Percentiles rank a stretch among this genome's conserved stretches.
Conservation (phyloP, 2,113 vertebrate species). For the Nycticryphes semicollaris region DNA sequence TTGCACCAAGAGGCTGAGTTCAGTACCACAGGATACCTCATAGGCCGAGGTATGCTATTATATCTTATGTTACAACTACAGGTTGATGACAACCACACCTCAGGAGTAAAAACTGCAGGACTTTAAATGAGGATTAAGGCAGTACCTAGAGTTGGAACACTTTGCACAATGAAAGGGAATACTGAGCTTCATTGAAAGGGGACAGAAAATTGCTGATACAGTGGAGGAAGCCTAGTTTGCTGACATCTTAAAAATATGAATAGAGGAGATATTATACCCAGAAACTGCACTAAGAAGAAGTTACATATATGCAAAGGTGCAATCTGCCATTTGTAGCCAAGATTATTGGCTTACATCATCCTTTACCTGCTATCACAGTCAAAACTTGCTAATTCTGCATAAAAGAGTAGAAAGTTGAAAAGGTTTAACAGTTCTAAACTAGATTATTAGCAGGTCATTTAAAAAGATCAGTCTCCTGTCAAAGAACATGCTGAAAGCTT, state of each 20-base stretch:
- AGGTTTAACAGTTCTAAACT: background rate
- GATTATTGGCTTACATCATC: rapidly evolving
- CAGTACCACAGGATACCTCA: background rate
- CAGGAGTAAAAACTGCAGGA: background rate
- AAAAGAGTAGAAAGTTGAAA: background rate
- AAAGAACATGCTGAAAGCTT: background rate
- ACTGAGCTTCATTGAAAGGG: background rate
- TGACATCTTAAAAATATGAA: background rate
- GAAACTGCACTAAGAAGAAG: background rate
- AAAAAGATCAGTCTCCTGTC: background rate
- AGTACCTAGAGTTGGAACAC: background rate
- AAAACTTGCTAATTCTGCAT: background rate
- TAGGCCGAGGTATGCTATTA: background rate
- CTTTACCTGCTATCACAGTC: background rate
- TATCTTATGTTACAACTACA: background rate
- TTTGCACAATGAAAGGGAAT: background rate
- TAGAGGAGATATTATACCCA: background rate
- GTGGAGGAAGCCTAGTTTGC: background rate
- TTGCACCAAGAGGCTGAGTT: background rate
- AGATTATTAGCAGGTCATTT: background rate
- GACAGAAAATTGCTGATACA: background rate
- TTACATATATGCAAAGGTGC: background rate
- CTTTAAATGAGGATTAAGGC: background rate
- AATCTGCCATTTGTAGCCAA: background rate
- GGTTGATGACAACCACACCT: background rate